phyloP scores from a whole-genome alignment of 1,140 invertebrate species.

The Leguminivora glycinivorella region DNA sequence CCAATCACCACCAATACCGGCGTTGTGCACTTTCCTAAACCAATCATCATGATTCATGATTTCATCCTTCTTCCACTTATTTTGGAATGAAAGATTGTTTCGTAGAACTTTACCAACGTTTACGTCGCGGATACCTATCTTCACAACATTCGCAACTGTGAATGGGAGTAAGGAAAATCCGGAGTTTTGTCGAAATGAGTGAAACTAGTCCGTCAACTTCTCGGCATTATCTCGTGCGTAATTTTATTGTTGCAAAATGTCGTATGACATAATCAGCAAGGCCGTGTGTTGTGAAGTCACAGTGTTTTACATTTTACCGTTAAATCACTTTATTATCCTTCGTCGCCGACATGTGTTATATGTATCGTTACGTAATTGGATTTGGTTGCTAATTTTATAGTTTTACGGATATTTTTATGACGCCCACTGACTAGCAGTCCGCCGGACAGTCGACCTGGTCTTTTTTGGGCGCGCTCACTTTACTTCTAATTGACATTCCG shows the following conservation, averaged over 20 bases:
- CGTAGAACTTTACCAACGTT: neutral
- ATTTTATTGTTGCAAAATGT: constrained; percentile 3
- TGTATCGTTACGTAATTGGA: neutral
- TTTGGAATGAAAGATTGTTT: no score
- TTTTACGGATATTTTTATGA: no score
- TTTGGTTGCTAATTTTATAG: no score
- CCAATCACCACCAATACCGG: no score
- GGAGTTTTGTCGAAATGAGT: constrained; percentile 9
- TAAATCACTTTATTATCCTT: neutral
- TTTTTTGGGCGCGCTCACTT: no score
- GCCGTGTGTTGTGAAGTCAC: neutral
- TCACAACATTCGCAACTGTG: neutral
- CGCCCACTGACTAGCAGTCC: no score
- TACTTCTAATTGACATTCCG: no score
- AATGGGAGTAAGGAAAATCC: constrained; percentile 17
- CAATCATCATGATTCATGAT: no score
- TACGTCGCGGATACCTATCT: neutral
- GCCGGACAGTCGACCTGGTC: no score
- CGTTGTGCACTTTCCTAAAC: no score
- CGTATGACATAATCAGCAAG: constrained; percentile 17
- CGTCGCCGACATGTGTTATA: neutral
- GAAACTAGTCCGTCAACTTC: neutral
- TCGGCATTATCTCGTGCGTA: neutral
- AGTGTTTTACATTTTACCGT: neutral
- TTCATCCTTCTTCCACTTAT: no score